Conservation (phyloP, 2,888 invertebrate species). For the Phorcus lineatus region DNA sequence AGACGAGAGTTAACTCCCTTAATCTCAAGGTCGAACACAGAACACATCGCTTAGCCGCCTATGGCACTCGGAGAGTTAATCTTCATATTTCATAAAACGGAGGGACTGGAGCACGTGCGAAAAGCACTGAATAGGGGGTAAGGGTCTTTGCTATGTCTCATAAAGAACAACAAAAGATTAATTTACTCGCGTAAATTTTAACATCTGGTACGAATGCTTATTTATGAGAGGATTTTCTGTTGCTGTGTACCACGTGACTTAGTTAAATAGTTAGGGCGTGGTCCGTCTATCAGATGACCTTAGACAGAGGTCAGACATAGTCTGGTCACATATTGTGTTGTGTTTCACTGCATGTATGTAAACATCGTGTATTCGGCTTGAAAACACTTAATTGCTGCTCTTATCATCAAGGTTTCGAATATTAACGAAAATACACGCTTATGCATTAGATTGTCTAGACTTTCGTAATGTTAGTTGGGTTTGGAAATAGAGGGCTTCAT, state of each 20-base stretch:
- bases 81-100: not conserved
- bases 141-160: not conserved
- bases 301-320: not conserved
- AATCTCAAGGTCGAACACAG: too few species aligned
- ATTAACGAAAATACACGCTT: too few species aligned
- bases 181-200: conserved; percentile 1
- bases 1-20: too few species aligned
- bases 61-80: too few species aligned
- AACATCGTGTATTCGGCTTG: too few species aligned
- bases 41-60: too few species aligned
- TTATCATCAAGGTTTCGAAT: too few species aligned
- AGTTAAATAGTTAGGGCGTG: not conserved
- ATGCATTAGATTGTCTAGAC: too few species aligned
- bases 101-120: not conserved
- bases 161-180: not conserved
- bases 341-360: not conserved
- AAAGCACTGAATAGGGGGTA: not conserved
- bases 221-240: not conserved
- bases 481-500: too few species aligned
- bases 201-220: not conserved
- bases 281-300: not conserved
- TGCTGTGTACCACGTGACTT: not conserved
- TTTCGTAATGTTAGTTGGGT: too few species aligned
- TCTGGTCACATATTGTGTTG: not conserved
- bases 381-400: too few species aligned